These are phyloP conservation scores for Charadrius vociferus DNA, from an alignment of 2,113 vertebrate species.

Conservation along the genomic window DNA sequence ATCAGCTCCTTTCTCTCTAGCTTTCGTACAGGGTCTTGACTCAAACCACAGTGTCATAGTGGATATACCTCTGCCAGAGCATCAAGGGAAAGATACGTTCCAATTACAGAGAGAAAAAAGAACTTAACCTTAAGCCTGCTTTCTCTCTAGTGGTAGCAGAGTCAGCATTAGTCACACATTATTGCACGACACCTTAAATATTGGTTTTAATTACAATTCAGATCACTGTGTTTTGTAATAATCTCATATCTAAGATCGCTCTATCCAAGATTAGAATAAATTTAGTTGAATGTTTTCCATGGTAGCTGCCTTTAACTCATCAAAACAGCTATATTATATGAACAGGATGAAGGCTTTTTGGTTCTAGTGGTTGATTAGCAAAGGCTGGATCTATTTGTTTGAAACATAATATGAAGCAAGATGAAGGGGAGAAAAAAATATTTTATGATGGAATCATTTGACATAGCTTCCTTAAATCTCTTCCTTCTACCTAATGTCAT, in stretches of 20 bases:
- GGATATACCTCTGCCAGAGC: not conserved
- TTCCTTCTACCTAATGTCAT: not conserved
- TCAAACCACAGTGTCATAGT: not conserved
- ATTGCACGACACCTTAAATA: not conserved
- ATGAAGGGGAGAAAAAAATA: not conserved
- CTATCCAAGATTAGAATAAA: not conserved
- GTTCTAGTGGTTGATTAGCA: not conserved
- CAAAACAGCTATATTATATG: not conserved
- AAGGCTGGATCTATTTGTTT: not conserved
- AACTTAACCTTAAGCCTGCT: not conserved
- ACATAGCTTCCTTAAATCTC: not conserved
- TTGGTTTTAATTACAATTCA: not conserved
- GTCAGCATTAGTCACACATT: not conserved
- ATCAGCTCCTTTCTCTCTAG: not conserved
- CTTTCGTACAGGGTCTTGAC: not conserved
- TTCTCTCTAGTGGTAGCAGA: not conserved
- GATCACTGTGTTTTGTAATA: not conserved
- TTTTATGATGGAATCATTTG: not conserved
- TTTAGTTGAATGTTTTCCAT: not conserved
- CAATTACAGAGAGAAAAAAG: not conserved
- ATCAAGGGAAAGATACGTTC: not conserved
- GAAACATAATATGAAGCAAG: not conserved
- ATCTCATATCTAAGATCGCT: not conserved
- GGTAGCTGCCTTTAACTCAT: not conserved
- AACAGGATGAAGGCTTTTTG: not conserved